phyloP scores from a whole-genome alignment of 2,113 vertebrate genomes.

The Benitochromis conjunctus region DNA sequence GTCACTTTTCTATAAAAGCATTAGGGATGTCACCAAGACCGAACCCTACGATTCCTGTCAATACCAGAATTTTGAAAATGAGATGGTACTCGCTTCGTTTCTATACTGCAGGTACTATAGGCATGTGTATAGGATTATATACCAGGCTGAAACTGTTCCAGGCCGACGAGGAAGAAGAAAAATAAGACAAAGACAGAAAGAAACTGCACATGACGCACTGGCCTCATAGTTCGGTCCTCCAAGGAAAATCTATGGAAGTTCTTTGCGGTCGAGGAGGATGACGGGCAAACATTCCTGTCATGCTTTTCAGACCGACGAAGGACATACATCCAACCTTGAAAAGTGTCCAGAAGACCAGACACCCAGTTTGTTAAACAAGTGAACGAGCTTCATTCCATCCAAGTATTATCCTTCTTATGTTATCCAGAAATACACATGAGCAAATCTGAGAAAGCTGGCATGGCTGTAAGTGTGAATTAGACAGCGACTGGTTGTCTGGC shows the following conservation, averaged over 20 bases:
- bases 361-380: too few species aligned
- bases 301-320: not conserved
- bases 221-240: not conserved
- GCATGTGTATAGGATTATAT: not conserved
- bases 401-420: not conserved
- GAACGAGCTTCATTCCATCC: not conserved
- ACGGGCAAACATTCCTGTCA: not conserved
- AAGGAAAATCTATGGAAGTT: not conserved
- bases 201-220: not conserved
- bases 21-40: not conserved
- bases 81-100: not conserved
- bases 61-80: not conserved
- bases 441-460: not conserved
- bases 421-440: not conserved
- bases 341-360: too few species aligned
- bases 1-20: not conserved
- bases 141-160: not conserved
- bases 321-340: not conserved
- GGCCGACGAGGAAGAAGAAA: not conserved
- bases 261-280: too few species aligned
- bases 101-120: not conserved
- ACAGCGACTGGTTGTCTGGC: not conserved
- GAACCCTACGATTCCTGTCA: accelerated
- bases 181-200: accelerated
- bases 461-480: not conserved